Conservation (phyloP, 2,888 invertebrate genomes). For the Nysson spinosus region DNA sequence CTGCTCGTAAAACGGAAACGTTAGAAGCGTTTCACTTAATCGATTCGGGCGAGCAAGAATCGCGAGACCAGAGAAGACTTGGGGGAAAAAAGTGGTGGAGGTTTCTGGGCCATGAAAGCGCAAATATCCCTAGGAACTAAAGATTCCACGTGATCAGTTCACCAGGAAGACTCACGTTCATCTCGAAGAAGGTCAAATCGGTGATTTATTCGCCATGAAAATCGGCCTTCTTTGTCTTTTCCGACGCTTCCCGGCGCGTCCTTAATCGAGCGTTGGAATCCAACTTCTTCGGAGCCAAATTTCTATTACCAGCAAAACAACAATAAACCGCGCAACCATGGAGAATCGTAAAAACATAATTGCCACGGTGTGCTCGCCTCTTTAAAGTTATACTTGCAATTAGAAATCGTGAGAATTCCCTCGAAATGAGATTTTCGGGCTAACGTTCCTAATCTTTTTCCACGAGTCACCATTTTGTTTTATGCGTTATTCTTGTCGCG, state of each 20-base stretch:
- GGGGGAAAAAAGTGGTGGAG: constrained; percentile 36
- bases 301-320: neutral
- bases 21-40: constrained; percentile 53
- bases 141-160: constrained; percentile 23
- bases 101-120: constrained; percentile 70
- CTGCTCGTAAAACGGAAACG: constrained; percentile 59
- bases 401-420: neutral
- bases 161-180: constrained; percentile 18
- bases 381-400: too few relatives aligned
- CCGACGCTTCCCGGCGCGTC: constrained; percentile 11
- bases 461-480: too few relatives aligned
- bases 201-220: constrained; percentile 51
- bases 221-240: constrained; percentile 35
- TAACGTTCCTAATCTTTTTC: too few relatives aligned
- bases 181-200: constrained; percentile 43
- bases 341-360: neutral
- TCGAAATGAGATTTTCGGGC: too few relatives aligned
- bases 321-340: neutral
- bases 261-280: constrained; percentile 35
- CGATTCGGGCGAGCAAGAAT: constrained; percentile 32
- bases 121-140: constrained; percentile 58
- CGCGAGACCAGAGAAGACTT: constrained; percentile 28
- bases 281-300: constrained; percentile 6
- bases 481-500: too few relatives aligned
- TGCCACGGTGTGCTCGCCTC: too few relatives aligned